Base-by-base conservation (phyloP, 2,888 invertebrate species). In the Hirtodrosophila duncani region DNA sequence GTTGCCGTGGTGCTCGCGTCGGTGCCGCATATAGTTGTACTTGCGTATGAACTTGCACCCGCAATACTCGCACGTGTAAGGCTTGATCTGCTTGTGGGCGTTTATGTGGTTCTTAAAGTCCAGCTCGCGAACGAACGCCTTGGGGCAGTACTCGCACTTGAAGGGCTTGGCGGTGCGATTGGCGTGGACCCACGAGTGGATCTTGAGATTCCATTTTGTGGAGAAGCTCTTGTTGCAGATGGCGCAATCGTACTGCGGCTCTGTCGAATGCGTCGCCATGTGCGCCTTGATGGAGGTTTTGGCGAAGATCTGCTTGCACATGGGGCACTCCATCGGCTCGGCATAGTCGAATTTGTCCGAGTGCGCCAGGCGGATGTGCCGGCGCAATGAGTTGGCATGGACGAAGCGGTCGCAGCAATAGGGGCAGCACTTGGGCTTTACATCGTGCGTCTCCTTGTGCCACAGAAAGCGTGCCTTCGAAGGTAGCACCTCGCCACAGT, bases 141-240 rank as follows among this genome's bases (percentile, higher is more conserved):
- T 92, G 72, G 93, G 93, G 86, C 96, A 96, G 67, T 92, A 89
- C 61, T 90, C 90, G 87, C 96, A 96, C 85, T 95, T 95, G 88
- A 89, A 95, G 0, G 96, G 96, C 83, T 95, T 95, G 17, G 93
- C 90, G 9, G 93, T 92, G 58, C 95, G 91, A 39, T 92, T 92
- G 45, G 93, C 92, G 87, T 96, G 96, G 38, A 94, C 94, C 95
- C 95, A 95, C 65, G 93, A 92, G 88, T 96, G 96, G 67, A 94
- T 89, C 83, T 95, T 94, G 39, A 96, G 89, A 88, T 96, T 96
- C 94, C 95, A 96, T 85, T 94, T 94, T 67, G 95, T 95, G 67
- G 93, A 93, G 88, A 96, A 96, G 18, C 91, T 89, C 84, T 95
- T 95, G 82, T 91, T 93, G 88, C 96, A 96, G 43, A 95, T 91